phyloP scores from a whole-genome alignment of 92 coral and sea anemone species.

The Bergia sp. region DNA sequence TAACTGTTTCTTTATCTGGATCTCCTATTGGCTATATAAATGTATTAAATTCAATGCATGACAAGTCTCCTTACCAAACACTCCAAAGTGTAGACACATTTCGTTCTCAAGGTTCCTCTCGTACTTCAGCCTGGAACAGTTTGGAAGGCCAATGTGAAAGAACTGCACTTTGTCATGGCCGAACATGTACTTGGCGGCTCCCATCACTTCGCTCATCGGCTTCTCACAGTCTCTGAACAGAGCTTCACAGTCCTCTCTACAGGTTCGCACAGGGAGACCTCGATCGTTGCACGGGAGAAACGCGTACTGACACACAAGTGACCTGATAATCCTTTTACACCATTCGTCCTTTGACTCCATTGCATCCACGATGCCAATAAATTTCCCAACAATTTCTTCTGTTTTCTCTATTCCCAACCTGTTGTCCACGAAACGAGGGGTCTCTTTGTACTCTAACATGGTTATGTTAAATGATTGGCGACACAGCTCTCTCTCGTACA shows the following conservation, averaged over 20 bases:
- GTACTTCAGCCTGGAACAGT: slow-evolving; percentile 67
- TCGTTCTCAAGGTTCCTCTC: slow-evolving; percentile 40
- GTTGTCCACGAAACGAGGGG: slow-evolving; percentile 86
- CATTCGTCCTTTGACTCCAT: slow-evolving; percentile 35
- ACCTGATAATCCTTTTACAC: slow-evolving; percentile 46
- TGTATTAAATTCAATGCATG: not conserved
- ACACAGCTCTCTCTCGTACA: slow-evolving; percentile 70
- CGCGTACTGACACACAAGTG: slow-evolving; percentile 50
- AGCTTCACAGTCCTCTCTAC: slow-evolving; percentile 47
- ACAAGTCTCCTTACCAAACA: slow-evolving; percentile 72
- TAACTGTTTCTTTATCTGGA: not conserved
- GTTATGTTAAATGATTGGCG: slow-evolving; percentile 66
- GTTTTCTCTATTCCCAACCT: slow-evolving; percentile 71
- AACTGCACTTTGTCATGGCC: slow-evolving; percentile 55
- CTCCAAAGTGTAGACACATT: slow-evolving; percentile 81
- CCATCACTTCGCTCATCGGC: slow-evolving; percentile 71
- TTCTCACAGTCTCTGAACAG: slow-evolving; percentile 59
- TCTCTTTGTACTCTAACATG: slow-evolving; percentile 53
- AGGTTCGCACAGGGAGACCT: slow-evolving; percentile 20
- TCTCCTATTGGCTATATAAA: not conserved
- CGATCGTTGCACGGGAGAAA: slow-evolving; percentile 31
- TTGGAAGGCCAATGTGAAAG: slow-evolving; percentile 79
- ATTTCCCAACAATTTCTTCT: slow-evolving; percentile 55
- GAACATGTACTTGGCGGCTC: slow-evolving; percentile 68
- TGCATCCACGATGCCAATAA: slow-evolving; percentile 46